Conservation (phyloP, 1,140 invertebrate genomes). For the Aphis gossypii region DNA sequence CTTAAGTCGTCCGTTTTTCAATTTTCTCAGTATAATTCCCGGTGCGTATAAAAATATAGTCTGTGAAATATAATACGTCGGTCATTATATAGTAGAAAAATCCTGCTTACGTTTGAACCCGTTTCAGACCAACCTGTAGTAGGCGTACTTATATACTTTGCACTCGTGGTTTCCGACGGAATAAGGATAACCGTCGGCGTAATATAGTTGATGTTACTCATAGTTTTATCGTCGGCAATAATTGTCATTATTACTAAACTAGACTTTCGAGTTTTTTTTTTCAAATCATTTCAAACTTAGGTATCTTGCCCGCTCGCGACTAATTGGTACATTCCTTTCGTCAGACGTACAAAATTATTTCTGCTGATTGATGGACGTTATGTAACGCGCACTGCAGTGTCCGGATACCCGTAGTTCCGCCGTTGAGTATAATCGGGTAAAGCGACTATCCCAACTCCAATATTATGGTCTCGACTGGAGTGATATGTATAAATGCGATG, state of each 20-base stretch:
- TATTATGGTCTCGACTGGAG: background rate
- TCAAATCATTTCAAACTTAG: background rate
- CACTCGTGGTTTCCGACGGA: background rate
- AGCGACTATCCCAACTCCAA: background rate
- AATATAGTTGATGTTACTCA: background rate
- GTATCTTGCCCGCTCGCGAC: background rate
- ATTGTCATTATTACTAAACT: background rate
- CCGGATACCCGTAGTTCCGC: background rate
- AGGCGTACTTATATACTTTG: background rate
- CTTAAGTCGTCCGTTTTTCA: background rate
- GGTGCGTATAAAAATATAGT: background rate
- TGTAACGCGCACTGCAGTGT: background rate
- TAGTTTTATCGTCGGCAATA: background rate
- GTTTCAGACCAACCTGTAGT: background rate
- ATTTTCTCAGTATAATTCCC: background rate
- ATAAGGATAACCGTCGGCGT: background rate
- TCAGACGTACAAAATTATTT: background rate
- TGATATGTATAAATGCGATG: background rate
- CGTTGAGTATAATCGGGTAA: no score
- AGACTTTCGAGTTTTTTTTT: conserved; percentile 11
- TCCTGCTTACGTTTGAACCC: background rate
- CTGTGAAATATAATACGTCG: background rate
- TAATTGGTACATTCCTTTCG: background rate
- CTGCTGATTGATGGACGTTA: background rate
- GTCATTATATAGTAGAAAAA: background rate